Evolutionary conservation across 2,888 invertebrate species (phyloP).

Genomic region (Stenichneumon culpator): DNA sequence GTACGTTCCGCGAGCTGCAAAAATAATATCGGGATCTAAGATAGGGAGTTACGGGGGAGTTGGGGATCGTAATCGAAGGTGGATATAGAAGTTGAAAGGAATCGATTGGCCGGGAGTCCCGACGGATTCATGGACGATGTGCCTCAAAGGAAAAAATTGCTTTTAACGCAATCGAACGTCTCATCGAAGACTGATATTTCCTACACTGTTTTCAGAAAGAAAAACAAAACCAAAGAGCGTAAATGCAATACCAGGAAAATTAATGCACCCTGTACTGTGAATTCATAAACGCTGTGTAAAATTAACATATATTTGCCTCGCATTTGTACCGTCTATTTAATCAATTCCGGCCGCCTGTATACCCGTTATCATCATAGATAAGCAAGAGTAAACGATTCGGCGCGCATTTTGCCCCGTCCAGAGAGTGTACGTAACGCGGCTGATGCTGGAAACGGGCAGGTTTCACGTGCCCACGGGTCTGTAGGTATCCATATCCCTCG

Average conservation of each 20-base stretch:
- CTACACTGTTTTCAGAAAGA: no score
- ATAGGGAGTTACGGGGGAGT: background rate
- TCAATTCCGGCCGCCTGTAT: background rate
- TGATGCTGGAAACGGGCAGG: constrained; percentile 57
- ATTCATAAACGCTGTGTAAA: no score
- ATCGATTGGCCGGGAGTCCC: background rate
- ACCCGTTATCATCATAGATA: background rate
- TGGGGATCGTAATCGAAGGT: constrained; percentile 31
- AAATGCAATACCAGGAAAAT: no score
- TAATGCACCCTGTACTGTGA: no score
- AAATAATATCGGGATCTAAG: constrained; percentile 49
- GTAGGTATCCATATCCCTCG: constrained; percentile 77
- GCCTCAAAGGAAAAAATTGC: background rate
- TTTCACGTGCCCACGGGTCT: constrained; percentile 27
- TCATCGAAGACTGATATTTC: background rate
- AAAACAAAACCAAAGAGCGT: background rate
- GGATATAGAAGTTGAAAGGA: background rate
- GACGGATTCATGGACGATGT: background rate
- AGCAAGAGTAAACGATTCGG: constrained; percentile 17
- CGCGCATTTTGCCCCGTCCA: constrained; percentile 2
- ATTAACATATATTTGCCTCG: no score
- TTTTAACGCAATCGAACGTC: background rate
- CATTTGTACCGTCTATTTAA: no score
- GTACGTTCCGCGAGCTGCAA: constrained; percentile 3
- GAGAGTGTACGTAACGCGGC: constrained; percentile 41